Evolutionary conservation across 2,113 vertebrate species (phyloP), one percentile per base, ranked within the genome.

Genomic region (Rhea pennata): DNA sequence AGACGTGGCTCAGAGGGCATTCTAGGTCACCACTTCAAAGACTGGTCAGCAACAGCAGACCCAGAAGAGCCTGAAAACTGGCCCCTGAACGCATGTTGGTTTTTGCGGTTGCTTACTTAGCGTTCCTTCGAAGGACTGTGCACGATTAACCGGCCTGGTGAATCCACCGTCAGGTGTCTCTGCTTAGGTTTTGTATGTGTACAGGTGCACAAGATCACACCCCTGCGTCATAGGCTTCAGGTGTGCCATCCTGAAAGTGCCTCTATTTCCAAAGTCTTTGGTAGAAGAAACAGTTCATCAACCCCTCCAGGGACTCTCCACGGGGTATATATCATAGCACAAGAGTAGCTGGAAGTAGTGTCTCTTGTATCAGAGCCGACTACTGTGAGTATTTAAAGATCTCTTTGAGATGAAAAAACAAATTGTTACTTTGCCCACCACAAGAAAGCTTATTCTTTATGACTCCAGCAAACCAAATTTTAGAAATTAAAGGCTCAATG

Each of bases 141-240:
- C 11, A 3, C 42, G 44, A 53, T 74, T 78, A 40, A 51, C 29
- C 67, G 92, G 50, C 8, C 33, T 0, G 2, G 31, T 26, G 59
- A 81, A 54, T 75, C 72, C 15, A 53, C 29, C 64, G 16, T 51
- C 17, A 20, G 10, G 6, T 42, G 77, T 61, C 76, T 42, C 42
- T 0, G 1, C 12, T 59, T 31, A 10, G n/a, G 22, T 61, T 27
- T 15, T n/a, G 3, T 58, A 5, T 22, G 17, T 46, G 15, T n/a
- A 36, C 16, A 7, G 33, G 48, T 26, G 23, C 50, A 36, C 50
- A 51, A 36, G n/a, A 50, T 42, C 70, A 82, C 9, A 11, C 24
- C 14, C 16, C 42, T 51, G 8, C 51, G 33, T 31, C 48, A 56
- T 6, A 58, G 66, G 72, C 29, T 71, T 36, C 65, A 71, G 6